These are phyloP conservation scores for Conomelus anceps DNA, from an alignment of 2,888 invertebrate species.

Conservation along the genomic window DNA sequence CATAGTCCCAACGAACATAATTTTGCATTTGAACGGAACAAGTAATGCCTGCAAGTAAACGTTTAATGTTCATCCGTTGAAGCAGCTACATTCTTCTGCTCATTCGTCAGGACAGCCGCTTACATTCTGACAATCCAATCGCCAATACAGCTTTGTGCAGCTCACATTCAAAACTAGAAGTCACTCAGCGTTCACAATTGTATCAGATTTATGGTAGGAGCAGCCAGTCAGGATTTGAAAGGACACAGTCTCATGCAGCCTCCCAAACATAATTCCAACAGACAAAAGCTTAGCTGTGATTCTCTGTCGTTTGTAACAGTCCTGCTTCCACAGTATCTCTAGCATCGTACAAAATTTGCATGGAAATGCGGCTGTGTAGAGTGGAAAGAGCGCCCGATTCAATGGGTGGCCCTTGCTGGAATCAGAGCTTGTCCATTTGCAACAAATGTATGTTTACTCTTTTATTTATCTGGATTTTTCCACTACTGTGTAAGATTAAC, in stretches of 20 bases:
- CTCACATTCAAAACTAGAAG: background rate
- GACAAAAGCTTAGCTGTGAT: background rate
- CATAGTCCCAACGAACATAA: background rate
- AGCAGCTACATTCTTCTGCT: too few species aligned
- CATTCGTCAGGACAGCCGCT: background rate
- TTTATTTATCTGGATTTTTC: background rate
- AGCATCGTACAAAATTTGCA: background rate
- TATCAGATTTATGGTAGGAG: background rate
- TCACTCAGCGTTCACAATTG: background rate
- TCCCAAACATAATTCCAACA: background rate
- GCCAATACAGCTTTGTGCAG: background rate
- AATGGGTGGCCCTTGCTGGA: background rate
- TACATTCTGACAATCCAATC: background rate
- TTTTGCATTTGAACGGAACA: too few species aligned
- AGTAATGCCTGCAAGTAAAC: too few species aligned
- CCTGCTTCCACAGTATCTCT: background rate
- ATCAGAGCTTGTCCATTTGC: background rate
- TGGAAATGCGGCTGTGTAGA: background rate
- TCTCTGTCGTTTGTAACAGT: background rate
- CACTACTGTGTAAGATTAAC: background rate
- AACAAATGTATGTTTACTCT: background rate
- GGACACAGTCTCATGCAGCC: background rate
- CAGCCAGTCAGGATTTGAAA: background rate
- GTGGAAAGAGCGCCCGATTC: background rate
- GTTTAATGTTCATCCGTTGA: background rate